These are phyloP conservation scores for Imbricaverruca yamaguchii DNA, from an alignment of 2,888 invertebrate species.

Conservation along the genomic window DNA sequence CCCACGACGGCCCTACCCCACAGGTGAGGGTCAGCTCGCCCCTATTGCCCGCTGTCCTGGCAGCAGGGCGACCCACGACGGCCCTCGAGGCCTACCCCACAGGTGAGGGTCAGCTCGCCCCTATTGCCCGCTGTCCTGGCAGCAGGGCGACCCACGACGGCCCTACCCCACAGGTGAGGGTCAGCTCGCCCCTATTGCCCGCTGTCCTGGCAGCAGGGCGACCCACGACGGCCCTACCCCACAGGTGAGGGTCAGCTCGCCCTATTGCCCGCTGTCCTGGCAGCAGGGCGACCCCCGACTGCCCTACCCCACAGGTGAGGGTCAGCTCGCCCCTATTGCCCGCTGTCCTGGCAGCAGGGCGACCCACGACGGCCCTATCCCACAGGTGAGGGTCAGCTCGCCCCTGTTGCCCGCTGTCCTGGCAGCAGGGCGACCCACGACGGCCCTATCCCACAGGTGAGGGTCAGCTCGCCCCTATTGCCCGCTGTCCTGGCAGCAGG, in stretches of 20 bases:
- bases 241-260: slow-evolving; percentile 46
- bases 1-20: slow-evolving; percentile 77
- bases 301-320: no score
- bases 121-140: slow-evolving; percentile 81
- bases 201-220: slow-evolving; percentile 90
- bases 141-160: slow-evolving; percentile 78
- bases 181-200: slow-evolving; percentile 50
- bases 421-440: slow-evolving; percentile 87
- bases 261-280: no score
- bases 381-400: slow-evolving; percentile 45
- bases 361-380: slow-evolving; percentile 81
- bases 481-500: slow-evolving; percentile 91
- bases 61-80: slow-evolving; percentile 74
- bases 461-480: not conserved
- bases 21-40: slow-evolving; percentile 42
- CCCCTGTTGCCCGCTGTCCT: slow-evolving; percentile 65
- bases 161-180: slow-evolving; percentile 69
- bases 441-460: slow-evolving; percentile 72
- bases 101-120: slow-evolving; percentile 23
- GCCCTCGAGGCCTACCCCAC: slow-evolving; percentile 86
- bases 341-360: slow-evolving; percentile 93
- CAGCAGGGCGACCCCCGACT: no score
- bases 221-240: slow-evolving; percentile 77
- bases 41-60: no score
- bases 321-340: slow-evolving; percentile 39